Evolutionary conservation across 2,888 invertebrate genomes (phyloP).

Genomic region (Cosmorhoe ocellata): DNA sequence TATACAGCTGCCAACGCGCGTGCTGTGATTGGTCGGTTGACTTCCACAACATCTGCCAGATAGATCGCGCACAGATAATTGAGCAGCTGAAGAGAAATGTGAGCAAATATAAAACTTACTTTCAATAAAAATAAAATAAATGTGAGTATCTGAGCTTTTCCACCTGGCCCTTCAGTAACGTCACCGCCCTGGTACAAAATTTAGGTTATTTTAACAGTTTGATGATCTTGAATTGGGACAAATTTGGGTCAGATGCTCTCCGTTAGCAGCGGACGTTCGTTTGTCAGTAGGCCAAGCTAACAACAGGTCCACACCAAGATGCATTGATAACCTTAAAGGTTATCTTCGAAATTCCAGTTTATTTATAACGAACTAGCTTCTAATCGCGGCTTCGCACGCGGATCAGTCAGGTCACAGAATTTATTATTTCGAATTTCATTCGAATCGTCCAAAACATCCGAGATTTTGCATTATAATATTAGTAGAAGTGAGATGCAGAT

Average conservation of each 20-base stretch:
- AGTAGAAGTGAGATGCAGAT: no score
- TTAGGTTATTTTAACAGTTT: constrained; percentile 5
- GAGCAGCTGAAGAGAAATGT: constrained; percentile 34
- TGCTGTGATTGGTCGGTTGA: constrained; percentile 32
- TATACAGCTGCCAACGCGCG: constrained; percentile 31
- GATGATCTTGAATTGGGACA: constrained; percentile 4
- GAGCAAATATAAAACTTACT: constrained; percentile 7
- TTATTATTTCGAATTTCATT: no score
- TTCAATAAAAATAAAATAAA: constrained; percentile 5
- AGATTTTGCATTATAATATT: no score
- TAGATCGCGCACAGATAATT: constrained; percentile 36
- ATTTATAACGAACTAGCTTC: constrained; percentile 11
- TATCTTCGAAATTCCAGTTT: constrained; percentile 25
- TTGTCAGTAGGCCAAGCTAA: constrained; percentile 22
- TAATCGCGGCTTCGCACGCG: no score
- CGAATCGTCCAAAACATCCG: no score
- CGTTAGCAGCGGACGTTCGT: constrained; percentile 16
- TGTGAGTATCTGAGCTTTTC: background rate
- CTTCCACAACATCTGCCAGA: constrained; percentile 38
- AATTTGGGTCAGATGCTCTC: constrained; percentile 14
- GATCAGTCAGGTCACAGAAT: no score
- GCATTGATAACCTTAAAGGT: constrained; percentile 13
- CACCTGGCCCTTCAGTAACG: constrained; percentile 6
- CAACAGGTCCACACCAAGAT: constrained; percentile 7
- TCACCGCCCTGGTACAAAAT: background rate